Base-by-base conservation (phyloP, 2,113 vertebrate genomes). In the Sander vitreus region DNA sequence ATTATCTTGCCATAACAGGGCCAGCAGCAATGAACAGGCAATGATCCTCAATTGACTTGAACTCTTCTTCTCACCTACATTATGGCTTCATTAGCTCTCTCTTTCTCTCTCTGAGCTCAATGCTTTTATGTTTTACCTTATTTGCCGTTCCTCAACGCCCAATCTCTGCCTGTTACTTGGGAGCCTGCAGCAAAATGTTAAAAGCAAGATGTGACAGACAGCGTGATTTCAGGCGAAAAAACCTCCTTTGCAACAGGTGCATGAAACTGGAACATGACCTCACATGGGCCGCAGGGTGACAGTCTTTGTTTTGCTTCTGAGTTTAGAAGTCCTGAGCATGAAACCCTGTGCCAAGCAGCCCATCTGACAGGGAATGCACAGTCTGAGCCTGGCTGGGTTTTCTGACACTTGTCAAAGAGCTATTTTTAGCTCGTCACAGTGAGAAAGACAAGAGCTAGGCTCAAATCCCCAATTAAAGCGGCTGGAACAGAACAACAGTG, bases 391-490 rank as follows among this genome's bases (percentile, higher is more conserved):
- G 33, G 82, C 82, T 80, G 77, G 73, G 78, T 83, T 91, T 90
- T 89, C 43, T 84, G 85, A 89, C 87, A 89, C 86, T 91, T 72
- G 81, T 86, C 85, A 82, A 50, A 60, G 12, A 45, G 67, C 87
- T 95, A 94, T 94, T 94, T 92, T 93, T 89, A 92, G 77, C 73
- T 58, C 23, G 73, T 84, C 81, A 76, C 76, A 72, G 80, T 80
- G 87, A 89, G 79, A 93, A 88, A 88, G 78, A 89, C 71, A 81
- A 90, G 86, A 88, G 87, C 81, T 78, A 39, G 73, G 80, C 73
- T 90, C 76, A 90, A 94, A 95, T 95, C 92, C 90, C 89, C 94
- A 95, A 95, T 95, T 94, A 95, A 88, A 92, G 87, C 74, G 81
- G 30, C 86, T 88, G 81, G 86, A 92, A 90, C 87, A 83, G 80